A percentile compares a stretch with the other conserved stretches of the same genome.
phyloP scores from a whole-genome alignment of 2,797 vertebrate genomes.

The Buphagus erythrorhynchus region DNA sequence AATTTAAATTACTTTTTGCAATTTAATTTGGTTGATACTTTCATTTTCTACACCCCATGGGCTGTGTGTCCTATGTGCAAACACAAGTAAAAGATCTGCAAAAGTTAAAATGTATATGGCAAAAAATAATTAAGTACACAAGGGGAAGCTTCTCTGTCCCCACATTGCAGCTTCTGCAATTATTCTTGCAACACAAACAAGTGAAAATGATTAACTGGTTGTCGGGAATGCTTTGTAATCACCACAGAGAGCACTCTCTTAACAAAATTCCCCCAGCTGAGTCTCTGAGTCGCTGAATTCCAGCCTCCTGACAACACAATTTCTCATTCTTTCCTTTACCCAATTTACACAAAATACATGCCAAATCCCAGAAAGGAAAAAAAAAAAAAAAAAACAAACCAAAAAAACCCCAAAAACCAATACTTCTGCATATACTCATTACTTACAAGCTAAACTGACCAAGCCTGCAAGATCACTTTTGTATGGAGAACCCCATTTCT shows the following conservation, averaged over 20 bases:
- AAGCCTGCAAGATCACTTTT: not conserved
- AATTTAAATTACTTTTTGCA: not conserved
- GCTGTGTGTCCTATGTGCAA: not conserved
- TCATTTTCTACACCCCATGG: not conserved
- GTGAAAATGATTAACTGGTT: constrained; percentile 1
- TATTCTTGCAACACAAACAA: not conserved
- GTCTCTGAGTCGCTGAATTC: not conserved
- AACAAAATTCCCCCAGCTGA: not conserved
- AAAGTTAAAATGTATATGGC: not conserved
- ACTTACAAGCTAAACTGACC: not conserved
- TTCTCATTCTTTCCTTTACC: not conserved
- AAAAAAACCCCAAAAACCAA: no score
- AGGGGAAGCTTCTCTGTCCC: not conserved
- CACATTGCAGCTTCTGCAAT: not conserved
- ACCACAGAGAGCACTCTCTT: not conserved
- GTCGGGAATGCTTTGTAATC: not conserved
- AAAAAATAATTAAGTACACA: not conserved
- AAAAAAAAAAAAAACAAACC: no score
- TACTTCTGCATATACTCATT: not conserved
- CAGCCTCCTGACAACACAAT: not conserved
- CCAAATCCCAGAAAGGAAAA: not conserved
- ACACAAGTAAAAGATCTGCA: not conserved
- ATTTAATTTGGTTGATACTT: not conserved
- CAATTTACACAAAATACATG: not conserved
- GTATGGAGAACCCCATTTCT: not conserved